Conservation (phyloP, 2,888 invertebrate genomes). For the Anthoptus insignis region DNA sequence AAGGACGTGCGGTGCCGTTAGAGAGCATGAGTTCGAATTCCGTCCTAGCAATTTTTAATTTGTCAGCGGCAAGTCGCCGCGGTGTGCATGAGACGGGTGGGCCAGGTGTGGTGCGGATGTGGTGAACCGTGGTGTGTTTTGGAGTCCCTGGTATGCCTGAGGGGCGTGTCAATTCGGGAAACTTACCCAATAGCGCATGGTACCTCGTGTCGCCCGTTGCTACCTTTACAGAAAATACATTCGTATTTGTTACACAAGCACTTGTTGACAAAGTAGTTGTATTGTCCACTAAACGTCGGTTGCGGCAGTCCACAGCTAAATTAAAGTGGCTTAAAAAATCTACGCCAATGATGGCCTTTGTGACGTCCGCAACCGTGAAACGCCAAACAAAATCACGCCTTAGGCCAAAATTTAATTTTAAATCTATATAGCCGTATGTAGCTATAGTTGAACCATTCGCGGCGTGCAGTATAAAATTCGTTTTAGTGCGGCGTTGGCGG, state of each 20-base stretch:
- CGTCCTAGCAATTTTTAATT: too few relatives aligned
- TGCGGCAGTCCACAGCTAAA: conserved; percentile 7
- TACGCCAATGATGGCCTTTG: neutral
- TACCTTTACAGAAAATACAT: neutral
- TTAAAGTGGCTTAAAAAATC: conserved; percentile 4
- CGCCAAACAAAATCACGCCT: neutral
- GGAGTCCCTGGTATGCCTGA: neutral
- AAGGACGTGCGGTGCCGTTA: too few relatives aligned
- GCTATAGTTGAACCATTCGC: too few relatives aligned
- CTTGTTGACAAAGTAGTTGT: neutral
- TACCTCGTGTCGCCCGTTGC: neutral
- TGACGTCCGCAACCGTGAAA: neutral
- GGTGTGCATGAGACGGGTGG: too few relatives aligned
- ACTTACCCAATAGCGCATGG: neutral
- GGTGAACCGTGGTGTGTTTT: conserved; percentile 4
- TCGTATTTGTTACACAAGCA: neutral
- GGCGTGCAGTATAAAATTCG: neutral
- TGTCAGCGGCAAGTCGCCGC: too few relatives aligned
- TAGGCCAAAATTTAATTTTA: neutral
- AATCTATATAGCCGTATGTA: neutral
- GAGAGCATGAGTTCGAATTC: too few relatives aligned
- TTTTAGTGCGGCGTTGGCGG: neutral
- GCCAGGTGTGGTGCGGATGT: too few relatives aligned
- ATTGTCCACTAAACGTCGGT: neutral
- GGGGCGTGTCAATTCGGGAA: conserved; percentile 7